These are phyloP conservation scores for Noctua janthe DNA, from an alignment of 2,888 invertebrate genomes.

Conservation along the genomic window DNA sequence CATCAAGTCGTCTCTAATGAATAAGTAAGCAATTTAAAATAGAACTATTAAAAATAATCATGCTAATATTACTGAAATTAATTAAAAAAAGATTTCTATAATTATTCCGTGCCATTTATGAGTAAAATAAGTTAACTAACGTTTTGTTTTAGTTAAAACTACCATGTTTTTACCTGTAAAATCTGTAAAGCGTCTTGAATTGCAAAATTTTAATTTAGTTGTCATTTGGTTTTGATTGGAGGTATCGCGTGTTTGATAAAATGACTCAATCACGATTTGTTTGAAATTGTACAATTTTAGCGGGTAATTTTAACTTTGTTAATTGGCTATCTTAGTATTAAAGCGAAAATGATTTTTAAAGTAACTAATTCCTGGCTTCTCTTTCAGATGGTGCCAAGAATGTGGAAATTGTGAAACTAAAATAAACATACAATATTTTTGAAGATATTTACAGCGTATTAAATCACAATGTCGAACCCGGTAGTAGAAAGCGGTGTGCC, in stretches of 20 bases:
- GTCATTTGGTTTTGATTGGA: constrained; percentile 62
- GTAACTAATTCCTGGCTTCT: constrained; percentile 41
- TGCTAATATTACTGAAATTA: background rate
- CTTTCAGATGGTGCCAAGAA: constrained; percentile 79
- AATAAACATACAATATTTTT: constrained; percentile 58
- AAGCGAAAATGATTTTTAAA: background rate
- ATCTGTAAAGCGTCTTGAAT: constrained; percentile 13
- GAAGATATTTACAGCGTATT: constrained; percentile 39
- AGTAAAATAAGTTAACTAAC: background rate
- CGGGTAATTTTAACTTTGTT: constrained; percentile 63
- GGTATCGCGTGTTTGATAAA: constrained; percentile 7
- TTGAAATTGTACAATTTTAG: constrained; percentile 63
- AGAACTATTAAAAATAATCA: background rate
- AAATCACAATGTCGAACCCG: constrained; percentile 80
- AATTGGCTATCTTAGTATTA: background rate
- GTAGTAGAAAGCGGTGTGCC: constrained; percentile 82
- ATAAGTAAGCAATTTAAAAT: background rate
- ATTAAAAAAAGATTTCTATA: rapidly evolving
- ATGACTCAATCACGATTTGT: constrained; percentile 48
- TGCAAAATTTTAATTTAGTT: constrained; percentile 28
- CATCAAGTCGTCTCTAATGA: too few relatives aligned
- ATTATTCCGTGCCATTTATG: background rate
- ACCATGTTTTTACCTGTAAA: constrained; percentile 10
- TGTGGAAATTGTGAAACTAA: constrained; percentile 69
- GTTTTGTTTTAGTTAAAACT: constrained; percentile 35